These are phyloP conservation scores for Peromyscus maniculatus DNA, from an alignment of 2,113 vertebrate species.

Conservation along the genomic window DNA sequence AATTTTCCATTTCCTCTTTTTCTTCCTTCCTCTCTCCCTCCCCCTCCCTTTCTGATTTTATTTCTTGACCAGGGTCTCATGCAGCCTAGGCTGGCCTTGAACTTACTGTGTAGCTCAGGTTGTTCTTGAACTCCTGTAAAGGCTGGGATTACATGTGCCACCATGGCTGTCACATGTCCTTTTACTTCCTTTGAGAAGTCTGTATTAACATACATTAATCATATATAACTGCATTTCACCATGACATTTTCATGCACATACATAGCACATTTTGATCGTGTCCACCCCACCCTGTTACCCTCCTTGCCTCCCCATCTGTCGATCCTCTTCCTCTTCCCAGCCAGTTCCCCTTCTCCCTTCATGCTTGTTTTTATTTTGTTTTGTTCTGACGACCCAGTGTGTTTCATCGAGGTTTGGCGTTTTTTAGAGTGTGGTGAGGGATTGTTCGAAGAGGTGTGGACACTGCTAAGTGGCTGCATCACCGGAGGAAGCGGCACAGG, in stretches of 20 bases:
- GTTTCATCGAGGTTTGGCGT: background rate
- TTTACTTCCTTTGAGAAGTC: background rate
- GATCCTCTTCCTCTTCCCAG: background rate
- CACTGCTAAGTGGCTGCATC: too few relatives aligned
- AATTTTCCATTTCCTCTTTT: background rate
- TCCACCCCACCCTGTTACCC: too few relatives aligned
- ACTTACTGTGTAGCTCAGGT: background rate
- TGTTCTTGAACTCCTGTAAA: background rate
- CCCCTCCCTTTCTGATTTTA: background rate
- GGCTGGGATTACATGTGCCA: background rate
- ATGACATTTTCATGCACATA: background rate
- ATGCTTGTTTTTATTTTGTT: background rate
- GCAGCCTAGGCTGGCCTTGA: background rate
- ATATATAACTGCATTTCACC: background rate
- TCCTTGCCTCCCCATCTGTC: background rate
- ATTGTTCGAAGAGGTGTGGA: background rate
- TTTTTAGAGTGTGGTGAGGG: background rate
- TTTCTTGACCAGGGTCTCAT: background rate
- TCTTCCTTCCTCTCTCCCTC: background rate
- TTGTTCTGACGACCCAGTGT: background rate
- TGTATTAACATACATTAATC: background rate
- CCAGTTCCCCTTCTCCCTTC: background rate
- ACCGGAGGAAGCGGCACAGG: too few relatives aligned
- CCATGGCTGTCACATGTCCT: background rate
- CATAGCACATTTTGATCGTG: background rate